Evolutionary conservation across 2,113 vertebrate genomes (phyloP).

Genomic region (Scophthalmus maximus): DNA sequence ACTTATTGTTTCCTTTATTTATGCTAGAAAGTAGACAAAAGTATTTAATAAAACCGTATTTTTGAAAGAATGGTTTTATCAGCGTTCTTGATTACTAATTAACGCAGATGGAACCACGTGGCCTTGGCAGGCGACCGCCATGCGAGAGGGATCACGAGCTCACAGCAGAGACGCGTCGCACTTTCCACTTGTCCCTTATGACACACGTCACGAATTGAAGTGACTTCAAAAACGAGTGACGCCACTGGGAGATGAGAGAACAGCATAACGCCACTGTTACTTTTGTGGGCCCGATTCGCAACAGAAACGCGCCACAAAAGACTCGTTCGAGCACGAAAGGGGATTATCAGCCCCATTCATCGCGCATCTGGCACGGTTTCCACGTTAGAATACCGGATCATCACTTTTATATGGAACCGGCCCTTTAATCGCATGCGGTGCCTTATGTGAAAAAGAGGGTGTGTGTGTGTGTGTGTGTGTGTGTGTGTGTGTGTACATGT

Average conservation of each 20-base stretch:
- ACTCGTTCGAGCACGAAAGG: conserved; percentile 60
- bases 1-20: conserved; percentile 62
- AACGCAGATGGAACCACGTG: background rate
- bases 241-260: conserved; percentile 30
- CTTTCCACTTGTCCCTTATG: conserved; percentile 32
- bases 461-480: background rate
- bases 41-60: conserved; percentile 68
- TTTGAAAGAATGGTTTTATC: conserved; percentile 20
- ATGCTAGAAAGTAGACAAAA: conserved; percentile 49
- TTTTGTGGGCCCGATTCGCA: conserved; percentile 31
- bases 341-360: conserved; percentile 72
- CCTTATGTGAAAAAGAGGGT: conserved; percentile 3
- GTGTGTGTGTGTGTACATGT: too few species aligned
- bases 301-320: conserved; percentile 62
- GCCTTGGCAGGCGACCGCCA: background rate
- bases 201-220: conserved; percentile 37
- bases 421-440: conserved; percentile 22
- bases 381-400: conserved; percentile 37
- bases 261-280: conserved; percentile 41
- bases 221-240: conserved; percentile 32
- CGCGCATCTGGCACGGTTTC: conserved; percentile 66
- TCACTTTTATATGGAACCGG: conserved; percentile 36
- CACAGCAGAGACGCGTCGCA: background rate
- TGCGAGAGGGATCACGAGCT: conserved; percentile 8
- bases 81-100: background rate